Evolutionary conservation across 2,113 vertebrate species (phyloP).

Genomic region (Oncorhynchus nerka): DNA sequence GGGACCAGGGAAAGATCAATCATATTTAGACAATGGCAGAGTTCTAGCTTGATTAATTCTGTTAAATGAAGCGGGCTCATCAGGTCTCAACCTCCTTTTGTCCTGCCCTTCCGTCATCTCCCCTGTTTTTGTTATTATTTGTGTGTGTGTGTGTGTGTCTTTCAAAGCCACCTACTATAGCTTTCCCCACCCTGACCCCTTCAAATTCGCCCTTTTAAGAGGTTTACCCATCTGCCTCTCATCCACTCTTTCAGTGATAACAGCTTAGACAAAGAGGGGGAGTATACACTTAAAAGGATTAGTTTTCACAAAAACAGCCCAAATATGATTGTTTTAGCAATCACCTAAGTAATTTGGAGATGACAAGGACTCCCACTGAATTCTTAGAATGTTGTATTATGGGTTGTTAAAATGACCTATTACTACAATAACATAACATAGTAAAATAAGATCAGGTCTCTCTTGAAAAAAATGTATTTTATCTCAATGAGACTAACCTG

Average conservation of each 20-base stretch:
- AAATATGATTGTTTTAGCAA: slow-evolving; percentile 22
- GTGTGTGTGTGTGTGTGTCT: neutral
- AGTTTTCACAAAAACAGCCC: slow-evolving; percentile 9
- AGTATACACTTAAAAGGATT: slow-evolving; percentile 33
- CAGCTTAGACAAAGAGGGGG: neutral
- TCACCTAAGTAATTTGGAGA: neutral
- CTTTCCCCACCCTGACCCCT: too few relatives aligned
- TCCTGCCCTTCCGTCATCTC: too few relatives aligned
- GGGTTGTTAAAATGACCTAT: too few relatives aligned
- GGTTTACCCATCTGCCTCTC: too few relatives aligned
- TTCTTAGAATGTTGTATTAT: too few relatives aligned
- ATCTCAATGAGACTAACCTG: too few relatives aligned
- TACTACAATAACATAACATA: too few relatives aligned
- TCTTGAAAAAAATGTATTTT: too few relatives aligned
- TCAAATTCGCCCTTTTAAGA: too few relatives aligned
- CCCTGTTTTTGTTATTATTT: neutral
- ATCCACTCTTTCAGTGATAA: neutral
- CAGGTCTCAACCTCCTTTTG: neutral
- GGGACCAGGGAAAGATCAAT: neutral
- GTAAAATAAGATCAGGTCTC: too few relatives aligned
- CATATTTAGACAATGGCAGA: neutral
- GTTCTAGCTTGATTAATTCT: neutral
- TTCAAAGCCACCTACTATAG: too few relatives aligned
- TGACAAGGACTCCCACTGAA: too few relatives aligned
- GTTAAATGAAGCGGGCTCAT: neutral